These are phyloP conservation scores for Cephalopachus bancanus DNA, from an alignment of 2,797 vertebrate species.

Conservation along the genomic window DNA sequence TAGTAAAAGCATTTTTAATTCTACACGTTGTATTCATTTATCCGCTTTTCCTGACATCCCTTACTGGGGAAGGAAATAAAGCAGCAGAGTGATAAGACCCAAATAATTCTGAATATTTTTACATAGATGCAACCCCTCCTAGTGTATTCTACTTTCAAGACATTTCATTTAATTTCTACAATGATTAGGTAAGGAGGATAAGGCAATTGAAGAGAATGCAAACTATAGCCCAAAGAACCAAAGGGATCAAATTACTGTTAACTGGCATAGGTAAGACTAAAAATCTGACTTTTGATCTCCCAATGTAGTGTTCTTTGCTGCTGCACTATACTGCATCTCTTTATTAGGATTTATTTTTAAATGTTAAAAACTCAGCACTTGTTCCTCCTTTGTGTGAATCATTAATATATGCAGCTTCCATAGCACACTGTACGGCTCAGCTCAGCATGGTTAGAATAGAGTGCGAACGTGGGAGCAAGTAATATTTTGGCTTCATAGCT, in stretches of 20 bases:
- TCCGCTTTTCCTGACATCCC: constrained; percentile 17
- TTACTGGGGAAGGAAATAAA: neutral
- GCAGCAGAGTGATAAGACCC: neutral
- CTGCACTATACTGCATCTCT: neutral
- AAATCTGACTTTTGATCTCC: neutral
- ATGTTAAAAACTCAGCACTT: neutral
- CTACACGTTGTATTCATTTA: neutral
- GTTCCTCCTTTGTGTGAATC: constrained; percentile 58
- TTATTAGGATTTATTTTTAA: constrained; percentile 65
- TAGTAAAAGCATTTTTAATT: neutral
- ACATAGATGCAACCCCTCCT: neutral
- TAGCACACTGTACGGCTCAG: neutral
- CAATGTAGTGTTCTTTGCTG: constrained; percentile 1
- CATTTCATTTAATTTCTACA: neutral
- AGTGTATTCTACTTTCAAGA: neutral
- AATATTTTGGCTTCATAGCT: constrained; percentile 17
- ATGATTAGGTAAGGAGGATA: neutral
- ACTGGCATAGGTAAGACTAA: neutral
- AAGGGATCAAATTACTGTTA: neutral
- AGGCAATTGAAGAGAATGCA: neutral
- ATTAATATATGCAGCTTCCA: constrained; percentile 37
- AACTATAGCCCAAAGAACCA: neutral
- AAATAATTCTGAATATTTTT: neutral
- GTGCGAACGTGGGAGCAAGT: neutral
- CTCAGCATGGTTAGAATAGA: neutral